A percentile compares a stretch with the other conserved stretches of the same genome.
Conservation (phyloP, 2,113 vertebrate genomes). For the Eonycteris spelaea region DNA sequence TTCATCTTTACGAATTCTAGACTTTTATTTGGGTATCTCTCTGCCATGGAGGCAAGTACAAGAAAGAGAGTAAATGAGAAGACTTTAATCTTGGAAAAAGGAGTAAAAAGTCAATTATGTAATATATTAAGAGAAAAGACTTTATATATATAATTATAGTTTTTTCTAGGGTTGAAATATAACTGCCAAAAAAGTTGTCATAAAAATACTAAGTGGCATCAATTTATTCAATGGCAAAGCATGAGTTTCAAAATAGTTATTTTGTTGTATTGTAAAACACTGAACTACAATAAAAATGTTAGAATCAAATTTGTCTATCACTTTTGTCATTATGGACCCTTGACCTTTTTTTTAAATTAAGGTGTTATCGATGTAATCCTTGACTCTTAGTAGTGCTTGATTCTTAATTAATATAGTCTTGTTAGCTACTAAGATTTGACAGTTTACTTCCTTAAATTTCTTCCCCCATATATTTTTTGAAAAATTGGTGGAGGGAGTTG, state of each 20-base stretch:
- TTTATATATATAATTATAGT: conserved; percentile 20
- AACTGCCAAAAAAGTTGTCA: not conserved
- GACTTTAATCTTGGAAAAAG: conserved; percentile 20
- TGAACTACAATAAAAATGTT: not conserved
- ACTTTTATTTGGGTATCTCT: conserved; percentile 12
- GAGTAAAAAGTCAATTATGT: conserved; percentile 4
- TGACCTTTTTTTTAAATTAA: not conserved
- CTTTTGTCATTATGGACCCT: not conserved
- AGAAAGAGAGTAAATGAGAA: conserved; percentile 20
- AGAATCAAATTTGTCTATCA: not conserved
- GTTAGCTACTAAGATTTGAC: not conserved
- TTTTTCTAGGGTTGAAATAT: conserved; percentile 40
- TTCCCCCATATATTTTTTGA: not conserved
- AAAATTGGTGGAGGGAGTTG: not conserved
- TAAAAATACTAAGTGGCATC: not conserved
- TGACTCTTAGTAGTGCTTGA: not conserved
- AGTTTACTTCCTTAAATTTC: not conserved
- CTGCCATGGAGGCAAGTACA: not conserved
- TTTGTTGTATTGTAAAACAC: not conserved
- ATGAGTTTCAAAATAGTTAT: not conserved
- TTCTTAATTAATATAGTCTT: not conserved
- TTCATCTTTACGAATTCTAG: conserved; percentile 26
- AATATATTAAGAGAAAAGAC: not conserved
- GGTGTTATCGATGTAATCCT: not conserved
- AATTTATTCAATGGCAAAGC: not conserved